These are phyloP conservation scores for Scalopus aquaticus DNA, from an alignment of 2,113 vertebrate genomes.

Conservation along the genomic window DNA sequence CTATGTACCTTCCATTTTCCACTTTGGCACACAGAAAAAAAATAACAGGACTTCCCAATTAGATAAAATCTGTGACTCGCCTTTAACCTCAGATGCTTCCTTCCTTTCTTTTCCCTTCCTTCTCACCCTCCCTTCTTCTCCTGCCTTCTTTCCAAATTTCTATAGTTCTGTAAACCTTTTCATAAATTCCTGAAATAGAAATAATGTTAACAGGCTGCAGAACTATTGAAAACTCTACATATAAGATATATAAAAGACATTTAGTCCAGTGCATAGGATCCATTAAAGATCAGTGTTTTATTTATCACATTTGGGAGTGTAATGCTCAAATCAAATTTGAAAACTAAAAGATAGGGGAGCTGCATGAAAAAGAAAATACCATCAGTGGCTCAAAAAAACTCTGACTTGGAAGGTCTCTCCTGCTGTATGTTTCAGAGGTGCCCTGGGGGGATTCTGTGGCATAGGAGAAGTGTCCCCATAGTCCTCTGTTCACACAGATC, in stretches of 20 bases:
- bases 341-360: neutral
- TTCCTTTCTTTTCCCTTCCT: neutral
- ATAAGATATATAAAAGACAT: neutral
- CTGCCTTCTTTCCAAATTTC: neutral
- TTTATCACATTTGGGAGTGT: neutral
- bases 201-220: neutral
- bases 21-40: neutral
- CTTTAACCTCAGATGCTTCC: neutral
- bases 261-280: neutral
- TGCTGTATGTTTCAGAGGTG: neutral
- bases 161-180: neutral
- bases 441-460: neutral
- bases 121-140: neutral
- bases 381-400: neutral
- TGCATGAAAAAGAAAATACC: neutral
- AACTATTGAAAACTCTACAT: neutral
- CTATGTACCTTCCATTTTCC: neutral
- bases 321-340: constrained; percentile 2
- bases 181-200: neutral
- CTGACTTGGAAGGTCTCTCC: neutral
- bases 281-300: neutral
- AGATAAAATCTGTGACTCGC: neutral
- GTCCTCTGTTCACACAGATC: neutral
- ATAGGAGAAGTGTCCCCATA: neutral
- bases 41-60: neutral